Conservation (phyloP, 2,113 vertebrate species). For the Caracal caracal region DNA sequence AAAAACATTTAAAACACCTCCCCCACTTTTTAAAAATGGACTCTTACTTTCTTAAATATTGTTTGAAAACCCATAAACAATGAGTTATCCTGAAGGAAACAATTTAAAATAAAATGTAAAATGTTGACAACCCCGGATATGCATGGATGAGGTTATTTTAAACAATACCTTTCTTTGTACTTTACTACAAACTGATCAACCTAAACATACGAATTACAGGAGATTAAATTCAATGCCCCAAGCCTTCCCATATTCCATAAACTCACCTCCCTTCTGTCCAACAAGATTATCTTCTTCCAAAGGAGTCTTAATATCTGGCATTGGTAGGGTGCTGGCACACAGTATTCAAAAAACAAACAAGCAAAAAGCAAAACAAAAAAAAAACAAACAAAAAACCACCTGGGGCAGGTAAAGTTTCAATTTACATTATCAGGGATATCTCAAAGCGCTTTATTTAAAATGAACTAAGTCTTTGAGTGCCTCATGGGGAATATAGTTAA, state of each 20-base stretch:
- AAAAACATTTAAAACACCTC: conserved; percentile 8
- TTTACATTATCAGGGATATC: not conserved
- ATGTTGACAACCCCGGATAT: not conserved
- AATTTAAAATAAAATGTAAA: not conserved
- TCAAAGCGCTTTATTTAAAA: conserved; percentile 16
- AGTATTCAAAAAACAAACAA: not conserved
- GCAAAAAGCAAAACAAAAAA: not conserved
- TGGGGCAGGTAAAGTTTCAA: not conserved
- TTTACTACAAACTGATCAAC: not conserved
- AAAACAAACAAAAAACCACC: not conserved
- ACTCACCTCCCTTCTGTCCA: not conserved
- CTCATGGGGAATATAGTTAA: not conserved
- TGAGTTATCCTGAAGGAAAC: not conserved
- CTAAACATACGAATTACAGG: not conserved
- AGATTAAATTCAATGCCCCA: not conserved
- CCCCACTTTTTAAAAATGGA: not conserved
- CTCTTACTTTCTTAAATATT: conserved; percentile 3
- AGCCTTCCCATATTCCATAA: not conserved
- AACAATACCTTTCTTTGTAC: not conserved
- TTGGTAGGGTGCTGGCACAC: not conserved
- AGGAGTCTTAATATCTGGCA: not conserved
- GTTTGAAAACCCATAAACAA: not conserved
- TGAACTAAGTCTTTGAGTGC: not conserved
- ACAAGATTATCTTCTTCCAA: conserved; percentile 31
- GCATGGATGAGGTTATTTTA: not conserved